Evolutionary conservation across 2,113 vertebrate species (phyloP), one percentile per base, ranked within the genome.

Genomic region (Channa argus): DNA sequence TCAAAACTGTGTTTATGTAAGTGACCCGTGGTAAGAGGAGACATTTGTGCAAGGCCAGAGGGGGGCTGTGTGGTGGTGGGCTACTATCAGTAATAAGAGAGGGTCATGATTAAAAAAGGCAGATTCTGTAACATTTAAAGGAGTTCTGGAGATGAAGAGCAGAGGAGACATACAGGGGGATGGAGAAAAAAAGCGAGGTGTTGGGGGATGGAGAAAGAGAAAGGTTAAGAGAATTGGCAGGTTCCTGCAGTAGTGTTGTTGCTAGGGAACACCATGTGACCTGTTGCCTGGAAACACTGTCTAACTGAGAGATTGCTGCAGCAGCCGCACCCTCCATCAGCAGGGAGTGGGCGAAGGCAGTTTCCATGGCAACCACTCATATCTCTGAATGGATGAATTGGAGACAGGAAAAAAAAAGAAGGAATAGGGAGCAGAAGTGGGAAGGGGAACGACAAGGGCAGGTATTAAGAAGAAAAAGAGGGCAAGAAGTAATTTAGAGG

Each of bases 191-290:
- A 49, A 62, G 68, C 9, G 67, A 91, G 83, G 74, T 86, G 77
- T 71, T 71, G 87, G 88, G 85, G 91, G 88, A 83, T 84, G 83
- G 86, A 87, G 74, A 68, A 80, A 85, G 80, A 90, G 86, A 89
- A 91, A 92, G 92, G 87, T 93, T 91, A 84, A 92, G 90, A 92
- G 92, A 90, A 94, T 93, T 94, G 92, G 90, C 92, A 93, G 89
- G 91, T 87, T 93, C 89, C 93, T 92, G 91, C 87, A 88, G 92
- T 91, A 90, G 85, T 89, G 90, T 84, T 93, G 94, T 95, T 95
- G 92, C 94, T 94, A 94, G 92, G 94, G 83, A 94, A 93, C 90
- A 81, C 80, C 91, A 92, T 94, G 92, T 93, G 91, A 93, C 90
- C 89, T 86, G 94, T 95, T 94, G 91, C 94, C 86, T 92, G 82